These are phyloP conservation scores for Gavialis gangeticus DNA, from an alignment of 2,113 vertebrate species.

Conservation along the genomic window DNA sequence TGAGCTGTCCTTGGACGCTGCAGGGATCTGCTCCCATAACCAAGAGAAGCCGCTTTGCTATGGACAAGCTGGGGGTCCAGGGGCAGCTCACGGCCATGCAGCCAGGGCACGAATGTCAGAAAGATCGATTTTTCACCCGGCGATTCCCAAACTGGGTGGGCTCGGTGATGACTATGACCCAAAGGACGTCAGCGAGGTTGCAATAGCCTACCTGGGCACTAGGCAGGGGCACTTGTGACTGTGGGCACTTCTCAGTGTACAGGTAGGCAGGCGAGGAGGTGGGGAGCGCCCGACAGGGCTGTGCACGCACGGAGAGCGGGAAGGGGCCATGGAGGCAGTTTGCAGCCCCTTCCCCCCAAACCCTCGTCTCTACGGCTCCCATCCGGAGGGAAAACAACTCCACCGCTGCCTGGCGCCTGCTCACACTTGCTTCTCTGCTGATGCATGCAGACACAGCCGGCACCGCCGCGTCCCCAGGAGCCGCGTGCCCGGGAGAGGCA, in stretches of 20 bases:
- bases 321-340: background rate
- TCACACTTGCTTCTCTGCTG: too few relatives aligned
- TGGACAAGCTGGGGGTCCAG: background rate
- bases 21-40: background rate
- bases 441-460: too few relatives aligned
- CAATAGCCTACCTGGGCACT: too few relatives aligned
- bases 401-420: background rate
- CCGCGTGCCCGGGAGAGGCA: too few relatives aligned
- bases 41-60: background rate
- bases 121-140: background rate
- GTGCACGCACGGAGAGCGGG: background rate
- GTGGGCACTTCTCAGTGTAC: too few relatives aligned
- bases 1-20: background rate
- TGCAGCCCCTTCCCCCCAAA: background rate
- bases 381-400: background rate
- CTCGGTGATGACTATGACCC: too few relatives aligned
- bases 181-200: too few relatives aligned
- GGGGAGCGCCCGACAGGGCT: background rate
- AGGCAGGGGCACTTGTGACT: too few relatives aligned
- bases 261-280: too few relatives aligned
- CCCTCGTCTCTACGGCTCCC: background rate
- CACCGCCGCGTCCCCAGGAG: too few relatives aligned
- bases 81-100: background rate
- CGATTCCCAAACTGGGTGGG: background rate
- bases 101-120: background rate